Evolutionary conservation across 1,140 invertebrate species (phyloP).

Genomic region (Coelopa frigida): DNA sequence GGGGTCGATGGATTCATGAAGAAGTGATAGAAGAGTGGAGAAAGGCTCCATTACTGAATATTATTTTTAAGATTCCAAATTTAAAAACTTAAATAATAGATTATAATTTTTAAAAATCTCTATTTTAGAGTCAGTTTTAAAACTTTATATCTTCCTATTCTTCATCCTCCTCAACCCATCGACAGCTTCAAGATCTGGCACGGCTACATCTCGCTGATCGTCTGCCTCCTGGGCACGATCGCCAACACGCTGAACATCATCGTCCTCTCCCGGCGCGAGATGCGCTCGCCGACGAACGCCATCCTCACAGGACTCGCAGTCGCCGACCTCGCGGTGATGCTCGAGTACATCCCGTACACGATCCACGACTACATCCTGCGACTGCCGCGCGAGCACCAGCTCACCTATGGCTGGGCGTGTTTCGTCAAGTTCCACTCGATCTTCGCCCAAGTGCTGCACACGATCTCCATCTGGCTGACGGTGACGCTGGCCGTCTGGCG

Average conservation of each 20-base stretch:
- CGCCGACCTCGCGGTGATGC: slow-evolving; percentile 86
- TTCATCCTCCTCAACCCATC: too few relatives aligned
- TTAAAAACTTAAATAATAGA: too few relatives aligned
- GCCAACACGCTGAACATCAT: slow-evolving; percentile 91
- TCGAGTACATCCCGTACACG: slow-evolving; percentile 86
- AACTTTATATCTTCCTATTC: too few relatives aligned
- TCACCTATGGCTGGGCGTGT: slow-evolving; percentile 69
- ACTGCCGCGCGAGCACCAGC: slow-evolving; percentile 40
- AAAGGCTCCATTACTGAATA: too few relatives aligned
- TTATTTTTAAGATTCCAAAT: too few relatives aligned
- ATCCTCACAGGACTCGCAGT: slow-evolving; percentile 87
- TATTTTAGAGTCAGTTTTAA: too few relatives aligned
- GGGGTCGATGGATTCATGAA: too few relatives aligned
- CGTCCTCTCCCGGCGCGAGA: slow-evolving; percentile 83
- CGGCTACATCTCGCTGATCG: slow-evolving; percentile 46
- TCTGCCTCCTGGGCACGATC: slow-evolving; percentile 87
- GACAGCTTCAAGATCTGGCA: slow-evolving; percentile 38
- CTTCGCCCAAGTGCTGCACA: slow-evolving; percentile 80
- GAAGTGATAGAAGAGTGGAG: too few relatives aligned
- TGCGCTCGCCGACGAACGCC: slow-evolving; percentile 77
- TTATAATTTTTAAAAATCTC: too few relatives aligned
- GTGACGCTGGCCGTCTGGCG: slow-evolving; percentile 88
- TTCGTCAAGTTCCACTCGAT: slow-evolving; percentile 79
- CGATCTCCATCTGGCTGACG: slow-evolving; percentile 87
- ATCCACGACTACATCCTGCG: slow-evolving; percentile 66